Percentiles rank a stretch among this genome's conserved stretches.
These are phyloP conservation scores for Pachyramphus minor DNA, from an alignment of 2,113 vertebrate species.

Conservation along the genomic window DNA sequence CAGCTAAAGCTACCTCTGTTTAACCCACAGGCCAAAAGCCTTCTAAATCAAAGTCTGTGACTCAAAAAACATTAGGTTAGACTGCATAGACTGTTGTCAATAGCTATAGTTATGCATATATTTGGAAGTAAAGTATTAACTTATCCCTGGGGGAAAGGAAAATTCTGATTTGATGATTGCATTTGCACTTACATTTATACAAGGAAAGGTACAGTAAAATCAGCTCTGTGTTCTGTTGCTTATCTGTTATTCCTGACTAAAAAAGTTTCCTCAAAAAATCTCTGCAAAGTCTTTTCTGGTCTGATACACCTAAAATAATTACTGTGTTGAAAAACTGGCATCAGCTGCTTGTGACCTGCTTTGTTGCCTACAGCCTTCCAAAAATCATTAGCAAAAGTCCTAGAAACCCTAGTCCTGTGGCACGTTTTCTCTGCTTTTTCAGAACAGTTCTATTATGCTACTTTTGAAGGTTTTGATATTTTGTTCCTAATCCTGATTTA, in stretches of 20 bases:
- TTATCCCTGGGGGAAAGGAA: background rate
- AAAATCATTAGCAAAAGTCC: background rate
- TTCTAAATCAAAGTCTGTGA: background rate
- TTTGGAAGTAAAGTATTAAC: slow-evolving; percentile 14
- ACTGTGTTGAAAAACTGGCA: background rate
- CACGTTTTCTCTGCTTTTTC: background rate
- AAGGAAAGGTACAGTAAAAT: background rate
- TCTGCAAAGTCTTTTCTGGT: background rate
- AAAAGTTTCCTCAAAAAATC: background rate
- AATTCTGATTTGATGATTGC: background rate
- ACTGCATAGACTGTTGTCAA: background rate
- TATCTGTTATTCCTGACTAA: background rate
- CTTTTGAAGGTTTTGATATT: background rate
- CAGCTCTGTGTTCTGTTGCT: background rate
- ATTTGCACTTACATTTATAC: background rate
- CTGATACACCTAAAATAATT: background rate
- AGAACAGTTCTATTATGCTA: background rate
- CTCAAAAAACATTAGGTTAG: background rate
- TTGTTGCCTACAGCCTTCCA: background rate
- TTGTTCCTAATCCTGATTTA: slow-evolving; percentile 41
- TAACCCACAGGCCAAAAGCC: background rate
- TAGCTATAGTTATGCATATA: background rate
- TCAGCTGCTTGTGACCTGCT: background rate
- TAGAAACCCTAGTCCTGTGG: background rate
- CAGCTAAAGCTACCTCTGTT: background rate